Percentiles rank a stretch among this genome's conserved stretches.
Evolutionary conservation across 2,113 vertebrate species (phyloP).

Genomic region (Coracopsis vasa): DNA sequence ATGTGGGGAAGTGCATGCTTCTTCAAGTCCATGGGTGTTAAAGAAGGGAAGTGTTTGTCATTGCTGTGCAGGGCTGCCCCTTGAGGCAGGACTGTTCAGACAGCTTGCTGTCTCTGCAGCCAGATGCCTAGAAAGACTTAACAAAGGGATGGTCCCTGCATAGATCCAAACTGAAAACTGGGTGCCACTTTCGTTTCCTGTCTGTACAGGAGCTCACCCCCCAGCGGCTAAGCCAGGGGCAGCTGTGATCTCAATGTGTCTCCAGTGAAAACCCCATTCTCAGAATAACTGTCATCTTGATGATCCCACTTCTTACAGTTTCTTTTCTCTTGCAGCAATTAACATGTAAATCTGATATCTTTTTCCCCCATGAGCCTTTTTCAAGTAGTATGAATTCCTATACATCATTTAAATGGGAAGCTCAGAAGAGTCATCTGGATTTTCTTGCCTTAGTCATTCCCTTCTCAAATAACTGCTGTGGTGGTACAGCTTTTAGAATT

Average conservation of each 20-base stretch:
- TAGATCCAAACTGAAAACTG: neutral
- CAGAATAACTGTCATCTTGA: neutral
- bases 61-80: neutral
- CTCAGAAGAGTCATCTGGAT: conserved; percentile 38
- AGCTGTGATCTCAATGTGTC: neutral
- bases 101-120: neutral
- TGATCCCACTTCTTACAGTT: conserved; percentile 14
- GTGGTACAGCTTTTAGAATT: conserved; percentile 6
- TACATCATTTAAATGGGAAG: conserved; percentile 9
- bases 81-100: neutral
- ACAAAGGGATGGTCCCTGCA: neutral
- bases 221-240: neutral
- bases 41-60: neutral
- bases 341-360: neutral
- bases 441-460: conserved; percentile 22
- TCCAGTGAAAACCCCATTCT: neutral
- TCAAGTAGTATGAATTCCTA: conserved; percentile 17
- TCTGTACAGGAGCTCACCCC: neutral
- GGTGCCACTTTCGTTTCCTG: neutral
- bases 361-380: neutral
- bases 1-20: accelerated
- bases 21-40: neutral
- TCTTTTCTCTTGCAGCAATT: conserved; percentile 38
- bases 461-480: neutral
- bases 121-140: neutral